A percentile compares a stretch with the other conserved stretches of the same genome.
Evolutionary conservation across 2,113 vertebrate genomes (phyloP).

Genomic region (Gymnorhina tibicen): DNA sequence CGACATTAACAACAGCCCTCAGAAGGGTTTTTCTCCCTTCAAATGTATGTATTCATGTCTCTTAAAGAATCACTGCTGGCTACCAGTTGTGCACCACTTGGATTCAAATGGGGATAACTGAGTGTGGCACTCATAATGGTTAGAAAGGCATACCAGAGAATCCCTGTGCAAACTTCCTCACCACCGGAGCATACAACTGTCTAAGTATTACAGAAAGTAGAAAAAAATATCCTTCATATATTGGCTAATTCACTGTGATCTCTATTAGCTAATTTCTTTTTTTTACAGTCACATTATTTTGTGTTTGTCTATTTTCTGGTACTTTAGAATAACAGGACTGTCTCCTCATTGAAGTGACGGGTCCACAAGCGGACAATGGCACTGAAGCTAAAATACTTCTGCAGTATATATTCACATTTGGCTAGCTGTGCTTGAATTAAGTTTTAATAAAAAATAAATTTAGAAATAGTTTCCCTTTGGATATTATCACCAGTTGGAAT

Average conservation of each 20-base stretch:
- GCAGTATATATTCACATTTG: background rate
- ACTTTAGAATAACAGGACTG: background rate
- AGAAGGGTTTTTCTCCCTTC: background rate
- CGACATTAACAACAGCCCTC: background rate
- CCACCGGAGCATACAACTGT: background rate
- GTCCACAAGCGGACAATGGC: background rate
- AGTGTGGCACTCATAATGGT: background rate
- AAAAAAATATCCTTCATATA: background rate
- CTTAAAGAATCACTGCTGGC: background rate
- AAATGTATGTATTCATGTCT: background rate
- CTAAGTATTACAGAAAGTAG: background rate
- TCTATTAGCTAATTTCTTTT: background rate
- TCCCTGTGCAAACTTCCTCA: background rate
- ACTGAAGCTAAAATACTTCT: background rate
- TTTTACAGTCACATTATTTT: background rate
- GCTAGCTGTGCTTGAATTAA: background rate
- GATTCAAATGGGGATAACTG: background rate
- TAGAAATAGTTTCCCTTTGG: slow-evolving; percentile 37
- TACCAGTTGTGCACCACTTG: background rate
- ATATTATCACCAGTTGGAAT: background rate
- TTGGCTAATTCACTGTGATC: background rate
- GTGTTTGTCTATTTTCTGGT: background rate
- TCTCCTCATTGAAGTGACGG: background rate
- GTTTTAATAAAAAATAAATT: slow-evolving; percentile 50
- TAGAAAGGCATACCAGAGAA: background rate